Percentiles rank a stretch among this genome's conserved stretches.
Evolutionary conservation across 2,888 invertebrate genomes (phyloP).

Genomic region (Omphaloscelis lunosa): DNA sequence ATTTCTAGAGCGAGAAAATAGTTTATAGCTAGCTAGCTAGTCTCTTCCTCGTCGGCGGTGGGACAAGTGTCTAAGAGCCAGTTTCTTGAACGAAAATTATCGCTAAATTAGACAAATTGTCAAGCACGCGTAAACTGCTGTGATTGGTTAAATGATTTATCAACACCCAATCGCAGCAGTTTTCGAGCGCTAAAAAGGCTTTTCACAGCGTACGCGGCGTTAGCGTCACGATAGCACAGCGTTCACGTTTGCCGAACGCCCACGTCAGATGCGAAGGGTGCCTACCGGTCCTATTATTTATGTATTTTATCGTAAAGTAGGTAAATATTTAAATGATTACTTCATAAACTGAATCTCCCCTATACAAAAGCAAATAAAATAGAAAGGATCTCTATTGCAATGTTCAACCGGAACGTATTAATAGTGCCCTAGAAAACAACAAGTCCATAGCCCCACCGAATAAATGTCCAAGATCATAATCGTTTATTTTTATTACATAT

Average conservation of each 20-base stretch:
- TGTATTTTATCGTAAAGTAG: conserved; percentile 49
- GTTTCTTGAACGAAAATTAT: not conserved
- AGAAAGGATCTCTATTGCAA: conserved; percentile 32
- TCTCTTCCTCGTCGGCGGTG: not conserved
- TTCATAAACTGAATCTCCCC: conserved; percentile 42
- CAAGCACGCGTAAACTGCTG: not conserved
- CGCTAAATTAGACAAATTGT: not conserved
- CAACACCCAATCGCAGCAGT: not conserved
- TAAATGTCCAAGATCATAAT: conserved; percentile 14
- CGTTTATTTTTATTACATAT: not conserved
- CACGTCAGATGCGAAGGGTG: conserved; percentile 9
- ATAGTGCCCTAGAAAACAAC: conserved; percentile 2
- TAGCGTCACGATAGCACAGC: not conserved
- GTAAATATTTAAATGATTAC: conserved; percentile 48
- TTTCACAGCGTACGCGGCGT: not conserved
- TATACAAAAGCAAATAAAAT: conserved; percentile 4
- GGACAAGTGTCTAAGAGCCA: too few species aligned
- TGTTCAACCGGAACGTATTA: conserved; percentile 12
- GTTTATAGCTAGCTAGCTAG: not conserved
- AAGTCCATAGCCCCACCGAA: conserved; percentile 34
- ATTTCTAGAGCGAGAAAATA: not conserved
- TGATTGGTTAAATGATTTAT: not conserved
- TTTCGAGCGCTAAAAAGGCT: not conserved
- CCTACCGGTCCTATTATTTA: conserved; percentile 45
- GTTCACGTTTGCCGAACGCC: not conserved